Percentiles rank a stretch among this genome's conserved stretches.
phyloP scores from a whole-genome alignment of 2,797 vertebrate genomes.

The Lepilemur ruficaudatus region DNA sequence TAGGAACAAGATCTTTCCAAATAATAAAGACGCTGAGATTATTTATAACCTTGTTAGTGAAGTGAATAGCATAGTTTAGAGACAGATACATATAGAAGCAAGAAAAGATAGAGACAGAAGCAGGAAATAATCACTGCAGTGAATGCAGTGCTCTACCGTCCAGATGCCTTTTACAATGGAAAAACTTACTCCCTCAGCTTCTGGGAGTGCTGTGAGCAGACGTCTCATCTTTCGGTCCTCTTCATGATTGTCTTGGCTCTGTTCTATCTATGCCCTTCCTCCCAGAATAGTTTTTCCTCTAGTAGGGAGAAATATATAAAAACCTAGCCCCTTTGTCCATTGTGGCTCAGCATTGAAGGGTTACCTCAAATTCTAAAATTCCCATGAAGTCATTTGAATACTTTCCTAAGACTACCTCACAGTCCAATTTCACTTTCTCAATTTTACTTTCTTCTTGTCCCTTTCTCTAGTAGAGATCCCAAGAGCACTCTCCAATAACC shows the following conservation, averaged over 20 bases:
- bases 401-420: not conserved
- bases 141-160: not conserved
- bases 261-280: not conserved
- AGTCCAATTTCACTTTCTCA: not conserved
- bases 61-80: not conserved
- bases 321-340: not conserved
- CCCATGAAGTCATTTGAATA: not conserved
- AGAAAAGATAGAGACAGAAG: not conserved
- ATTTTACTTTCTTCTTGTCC: not conserved
- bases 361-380: not conserved
- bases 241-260: not conserved
- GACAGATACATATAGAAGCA: not conserved
- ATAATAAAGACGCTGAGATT: not conserved
- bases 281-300: not conserved
- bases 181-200: not conserved
- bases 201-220: not conserved
- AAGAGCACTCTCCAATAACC: not conserved
- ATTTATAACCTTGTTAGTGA: not conserved
- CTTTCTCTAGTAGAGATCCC: not conserved
- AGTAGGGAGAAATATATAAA: not conserved
- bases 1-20: not conserved
- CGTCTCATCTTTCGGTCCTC: not conserved
- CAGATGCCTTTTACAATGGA: not conserved
- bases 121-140: not conserved
- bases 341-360: not conserved